A percentile compares a stretch with the other conserved stretches of the same genome.
Conservation (phyloP, 2,797 vertebrate genomes). For the Craterocephalus amniculus region DNA sequence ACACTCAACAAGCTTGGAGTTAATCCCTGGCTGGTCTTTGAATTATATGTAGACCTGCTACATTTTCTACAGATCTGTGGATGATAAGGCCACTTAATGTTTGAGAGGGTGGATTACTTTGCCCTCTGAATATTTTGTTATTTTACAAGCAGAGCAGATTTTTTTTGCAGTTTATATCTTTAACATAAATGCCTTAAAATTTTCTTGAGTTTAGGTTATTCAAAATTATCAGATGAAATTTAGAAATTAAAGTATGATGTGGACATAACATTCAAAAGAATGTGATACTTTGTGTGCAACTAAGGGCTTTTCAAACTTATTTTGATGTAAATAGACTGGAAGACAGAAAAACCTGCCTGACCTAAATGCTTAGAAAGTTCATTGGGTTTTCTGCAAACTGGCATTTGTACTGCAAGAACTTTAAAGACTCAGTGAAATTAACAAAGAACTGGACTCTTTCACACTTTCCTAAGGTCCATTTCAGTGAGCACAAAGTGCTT, state of each 20-base stretch:
- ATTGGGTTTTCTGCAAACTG: slow-evolving; percentile 31
- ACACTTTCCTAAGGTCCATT: slow-evolving; percentile 40
- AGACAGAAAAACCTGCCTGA: slow-evolving; percentile 4
- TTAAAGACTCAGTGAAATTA: slow-evolving; percentile 40
- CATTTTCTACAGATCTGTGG: slow-evolving; percentile 62
- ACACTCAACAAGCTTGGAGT: slow-evolving; percentile 36
- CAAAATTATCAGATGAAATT: too few species aligned
- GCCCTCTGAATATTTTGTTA: not conserved
- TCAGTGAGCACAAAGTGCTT: slow-evolving; percentile 69
- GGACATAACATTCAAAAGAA: not conserved
- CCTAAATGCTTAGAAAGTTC: slow-evolving; percentile 18
- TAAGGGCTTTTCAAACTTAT: not conserved
- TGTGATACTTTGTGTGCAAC: not conserved
- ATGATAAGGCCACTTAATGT: slow-evolving; percentile 65
- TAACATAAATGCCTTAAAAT: too few species aligned
- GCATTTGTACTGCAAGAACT: slow-evolving; percentile 29
- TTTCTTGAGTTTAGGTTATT: too few species aligned
- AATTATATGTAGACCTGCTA: slow-evolving; percentile 45
- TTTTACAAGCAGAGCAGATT: too few species aligned
- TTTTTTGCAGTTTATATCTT: too few species aligned
- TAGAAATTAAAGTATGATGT: not conserved
- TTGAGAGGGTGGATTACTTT: slow-evolving; percentile 23
- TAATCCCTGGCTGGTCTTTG: slow-evolving; percentile 63
- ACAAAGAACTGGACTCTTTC: slow-evolving; percentile 51
- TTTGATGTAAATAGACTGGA: not conserved